A percentile compares a stretch with the other conserved stretches of the same genome.
phyloP scores from a whole-genome alignment of 2,113 vertebrate genomes.

The Ictidomys tridecemlineatus region DNA sequence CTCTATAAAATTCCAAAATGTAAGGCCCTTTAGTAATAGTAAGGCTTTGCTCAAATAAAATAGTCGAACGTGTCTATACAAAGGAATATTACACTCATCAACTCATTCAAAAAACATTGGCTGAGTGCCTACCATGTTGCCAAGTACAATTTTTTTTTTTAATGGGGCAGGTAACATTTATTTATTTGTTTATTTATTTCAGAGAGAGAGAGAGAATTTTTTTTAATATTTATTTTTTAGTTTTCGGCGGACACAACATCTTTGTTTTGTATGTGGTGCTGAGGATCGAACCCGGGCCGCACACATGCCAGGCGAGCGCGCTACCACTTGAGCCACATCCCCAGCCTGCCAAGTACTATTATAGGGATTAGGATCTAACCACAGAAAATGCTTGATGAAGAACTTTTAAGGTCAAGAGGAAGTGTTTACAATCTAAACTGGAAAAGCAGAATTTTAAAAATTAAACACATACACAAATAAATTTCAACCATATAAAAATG shows the following conservation, averaged over 20 bases:
- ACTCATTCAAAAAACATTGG: neutral
- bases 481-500: constrained; percentile 40
- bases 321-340: no score
- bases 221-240: no score
- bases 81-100: neutral
- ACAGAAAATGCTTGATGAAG: constrained; percentile 9
- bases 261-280: no score
- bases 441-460: neutral
- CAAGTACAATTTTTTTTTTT: neutral
- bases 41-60: neutral
- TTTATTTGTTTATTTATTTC: no score
- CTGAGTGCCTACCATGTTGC: neutral
- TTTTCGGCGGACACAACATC: no score
- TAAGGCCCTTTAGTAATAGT: neutral
- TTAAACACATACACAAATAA: neutral
- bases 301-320: no score
- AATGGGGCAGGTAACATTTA: no score
- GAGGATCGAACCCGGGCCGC: no score
- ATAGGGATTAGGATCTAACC: neutral
- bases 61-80: neutral
- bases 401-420: constrained; percentile 44
- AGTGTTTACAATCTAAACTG: neutral
- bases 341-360: neutral
- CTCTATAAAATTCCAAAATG: constrained; percentile 10
- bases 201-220: no score